Conservation (phyloP, 2,797 vertebrate species). For the Micropoecilia bifurca region DNA sequence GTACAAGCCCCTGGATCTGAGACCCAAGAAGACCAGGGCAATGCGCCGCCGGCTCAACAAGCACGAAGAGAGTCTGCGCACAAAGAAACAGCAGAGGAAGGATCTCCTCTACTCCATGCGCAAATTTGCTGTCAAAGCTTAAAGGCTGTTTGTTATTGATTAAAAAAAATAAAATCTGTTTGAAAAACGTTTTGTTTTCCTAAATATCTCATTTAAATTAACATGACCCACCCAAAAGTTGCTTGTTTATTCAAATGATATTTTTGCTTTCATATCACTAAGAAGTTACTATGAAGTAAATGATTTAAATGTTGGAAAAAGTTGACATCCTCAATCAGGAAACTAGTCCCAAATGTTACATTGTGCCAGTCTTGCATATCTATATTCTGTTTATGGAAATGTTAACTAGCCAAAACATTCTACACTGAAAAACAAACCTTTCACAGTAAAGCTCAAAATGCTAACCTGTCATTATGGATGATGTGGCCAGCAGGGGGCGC, state of each 20-base stretch:
- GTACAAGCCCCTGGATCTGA: slow-evolving; percentile 97
- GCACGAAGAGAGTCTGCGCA: slow-evolving; percentile 91
- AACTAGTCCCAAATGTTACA: neutral
- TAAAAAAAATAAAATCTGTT: slow-evolving; percentile 74
- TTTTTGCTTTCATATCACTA: neutral
- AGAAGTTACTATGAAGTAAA: neutral
- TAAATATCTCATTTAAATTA: neutral
- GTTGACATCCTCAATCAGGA: neutral
- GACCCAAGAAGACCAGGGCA: slow-evolving; percentile 97
- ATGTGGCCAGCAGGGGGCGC: neutral
- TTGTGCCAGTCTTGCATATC: neutral
- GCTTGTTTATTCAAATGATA: neutral
- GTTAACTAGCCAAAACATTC: neutral
- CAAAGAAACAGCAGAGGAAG: slow-evolving; percentile 95
- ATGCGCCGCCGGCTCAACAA: slow-evolving; percentile 93
- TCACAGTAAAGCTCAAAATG: neutral
- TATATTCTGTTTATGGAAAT: neutral
- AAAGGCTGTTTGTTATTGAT: slow-evolving; percentile 67
- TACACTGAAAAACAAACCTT: neutral
- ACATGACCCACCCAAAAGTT: neutral
- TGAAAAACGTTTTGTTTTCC: slow-evolving; percentile 26
- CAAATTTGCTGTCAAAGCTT: slow-evolving; percentile 97
- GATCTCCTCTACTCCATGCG: slow-evolving; percentile 90
- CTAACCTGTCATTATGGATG: neutral
- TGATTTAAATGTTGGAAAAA: neutral